These are phyloP conservation scores for Pseudotriccus pelzelni DNA, from an alignment of 2,797 vertebrate species.

Conservation along the genomic window DNA sequence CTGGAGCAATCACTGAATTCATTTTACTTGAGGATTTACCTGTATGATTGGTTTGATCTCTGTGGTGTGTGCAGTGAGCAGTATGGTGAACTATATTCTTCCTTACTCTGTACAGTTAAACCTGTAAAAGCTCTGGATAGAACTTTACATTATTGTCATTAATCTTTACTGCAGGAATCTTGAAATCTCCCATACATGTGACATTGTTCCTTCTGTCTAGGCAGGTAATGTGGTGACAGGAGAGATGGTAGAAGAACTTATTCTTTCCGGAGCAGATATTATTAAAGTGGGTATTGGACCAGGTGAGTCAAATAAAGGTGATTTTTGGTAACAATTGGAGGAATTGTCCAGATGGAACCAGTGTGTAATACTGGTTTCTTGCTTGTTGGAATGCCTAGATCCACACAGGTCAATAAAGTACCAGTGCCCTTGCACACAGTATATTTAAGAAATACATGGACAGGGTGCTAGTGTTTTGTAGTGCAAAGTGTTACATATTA, in stretches of 20 bases:
- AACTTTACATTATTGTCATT: neutral
- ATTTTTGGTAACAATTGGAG: neutral
- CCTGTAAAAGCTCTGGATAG: neutral
- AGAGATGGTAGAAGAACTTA: slow-evolving; percentile 99
- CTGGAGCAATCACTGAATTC: neutral
- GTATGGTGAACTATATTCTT: neutral
- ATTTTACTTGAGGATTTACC: neutral
- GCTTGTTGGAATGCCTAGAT: neutral
- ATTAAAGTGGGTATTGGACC: slow-evolving; percentile 99
- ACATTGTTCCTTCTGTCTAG: slow-evolving; percentile 73
- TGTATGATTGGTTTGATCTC: neutral
- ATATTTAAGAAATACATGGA: neutral
- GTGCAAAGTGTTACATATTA: neutral
- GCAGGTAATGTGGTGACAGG: slow-evolving; percentile 98
- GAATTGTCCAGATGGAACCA: neutral
- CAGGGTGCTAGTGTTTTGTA: neutral
- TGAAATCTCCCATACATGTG: neutral
- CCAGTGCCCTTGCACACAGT: neutral
- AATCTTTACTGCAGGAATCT: neutral
- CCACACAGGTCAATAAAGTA: neutral
- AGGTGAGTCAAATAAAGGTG: slow-evolving; percentile 77
- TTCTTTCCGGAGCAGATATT: slow-evolving; percentile 95
- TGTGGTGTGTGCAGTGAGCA: neutral
- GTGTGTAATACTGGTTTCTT: neutral
- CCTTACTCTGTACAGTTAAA: neutral